Conservation (phyloP, 2,113 vertebrate species). For the Panurus biarmicus region DNA sequence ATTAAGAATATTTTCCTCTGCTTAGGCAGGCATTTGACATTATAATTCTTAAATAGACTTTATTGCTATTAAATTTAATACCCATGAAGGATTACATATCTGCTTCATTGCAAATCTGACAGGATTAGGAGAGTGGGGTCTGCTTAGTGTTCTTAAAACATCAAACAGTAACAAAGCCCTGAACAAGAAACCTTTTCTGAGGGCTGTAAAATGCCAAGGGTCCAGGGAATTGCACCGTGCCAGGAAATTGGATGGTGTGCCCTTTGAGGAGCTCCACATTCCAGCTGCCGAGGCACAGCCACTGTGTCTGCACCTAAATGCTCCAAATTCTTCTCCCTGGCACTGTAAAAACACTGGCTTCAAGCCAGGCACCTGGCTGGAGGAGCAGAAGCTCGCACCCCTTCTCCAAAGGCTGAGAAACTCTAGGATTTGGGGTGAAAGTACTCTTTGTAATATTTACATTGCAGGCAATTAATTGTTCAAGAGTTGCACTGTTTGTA, state of each 20-base stretch:
- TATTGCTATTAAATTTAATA: constrained; percentile 19
- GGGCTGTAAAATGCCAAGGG: not conserved
- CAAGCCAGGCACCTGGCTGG: not conserved
- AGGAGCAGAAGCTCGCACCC: not conserved
- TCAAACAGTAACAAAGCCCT: constrained; percentile 2
- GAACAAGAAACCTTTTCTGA: not conserved
- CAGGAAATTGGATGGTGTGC: not conserved
- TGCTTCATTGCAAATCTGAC: constrained; percentile 13
- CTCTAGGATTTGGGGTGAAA: not conserved
- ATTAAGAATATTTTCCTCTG: constrained; percentile 8
- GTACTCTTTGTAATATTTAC: not conserved
- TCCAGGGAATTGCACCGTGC: not conserved
- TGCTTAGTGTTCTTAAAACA: constrained; percentile 27
- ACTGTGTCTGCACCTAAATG: not conserved
- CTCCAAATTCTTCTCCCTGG: not conserved
- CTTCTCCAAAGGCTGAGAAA: not conserved
- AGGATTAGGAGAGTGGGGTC: constrained; percentile 19
- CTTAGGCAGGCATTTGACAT: constrained; percentile 16
- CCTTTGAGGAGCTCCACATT: not conserved
- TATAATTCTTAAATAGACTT: constrained; percentile 6
- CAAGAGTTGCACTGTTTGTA: not conserved
- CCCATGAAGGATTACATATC: constrained; percentile 42
- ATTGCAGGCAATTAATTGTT: not conserved
- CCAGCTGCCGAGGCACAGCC: not conserved
- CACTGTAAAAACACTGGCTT: not conserved